phyloP scores from a whole-genome alignment of 2,888 invertebrate genomes.

The Nowickia ferox region DNA sequence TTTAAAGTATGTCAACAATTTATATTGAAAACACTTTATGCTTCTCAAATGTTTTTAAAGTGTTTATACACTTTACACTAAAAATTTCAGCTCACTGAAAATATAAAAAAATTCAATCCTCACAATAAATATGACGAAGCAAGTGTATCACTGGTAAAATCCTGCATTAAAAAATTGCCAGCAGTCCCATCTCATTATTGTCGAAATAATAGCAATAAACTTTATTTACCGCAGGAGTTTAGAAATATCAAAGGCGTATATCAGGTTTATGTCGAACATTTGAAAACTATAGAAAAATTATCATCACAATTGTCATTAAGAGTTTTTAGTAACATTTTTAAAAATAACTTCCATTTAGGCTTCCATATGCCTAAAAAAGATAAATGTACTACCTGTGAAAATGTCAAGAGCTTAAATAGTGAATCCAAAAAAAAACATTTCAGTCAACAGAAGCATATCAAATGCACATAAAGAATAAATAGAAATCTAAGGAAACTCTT shows the following conservation, averaged over 20 bases:
- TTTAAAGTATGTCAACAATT: constrained; percentile 24
- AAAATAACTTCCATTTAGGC: constrained; percentile 21
- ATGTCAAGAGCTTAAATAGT: not conserved
- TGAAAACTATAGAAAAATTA: constrained; percentile 27
- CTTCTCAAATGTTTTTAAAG: constrained; percentile 21
- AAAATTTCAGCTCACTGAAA: constrained; percentile 4
- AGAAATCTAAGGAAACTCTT: constrained; percentile 18
- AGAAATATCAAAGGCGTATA: not conserved
- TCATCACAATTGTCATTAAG: constrained; percentile 10
- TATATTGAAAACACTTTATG: constrained; percentile 23
- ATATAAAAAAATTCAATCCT: not conserved
- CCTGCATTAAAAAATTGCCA: constrained; percentile 14
- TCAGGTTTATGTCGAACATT: constrained; percentile 15
- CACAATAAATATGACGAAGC: not conserved
- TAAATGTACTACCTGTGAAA: constrained; percentile 14
- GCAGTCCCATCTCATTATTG: constrained; percentile 14
- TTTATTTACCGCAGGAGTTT: not conserved
- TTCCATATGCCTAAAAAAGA: constrained; percentile 11
- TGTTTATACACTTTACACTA: not conserved
- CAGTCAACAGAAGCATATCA: constrained; percentile 20
- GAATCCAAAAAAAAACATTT: not conserved
- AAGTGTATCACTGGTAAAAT: not conserved
- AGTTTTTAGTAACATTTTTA: constrained; percentile 35
- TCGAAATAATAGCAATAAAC: too few relatives aligned
- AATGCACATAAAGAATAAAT: constrained; percentile 29